A percentile compares a stretch with the other conserved stretches of the same genome.
Evolutionary conservation across 2,113 vertebrate genomes (phyloP).

Genomic region (Pluvialis apricaria): DNA sequence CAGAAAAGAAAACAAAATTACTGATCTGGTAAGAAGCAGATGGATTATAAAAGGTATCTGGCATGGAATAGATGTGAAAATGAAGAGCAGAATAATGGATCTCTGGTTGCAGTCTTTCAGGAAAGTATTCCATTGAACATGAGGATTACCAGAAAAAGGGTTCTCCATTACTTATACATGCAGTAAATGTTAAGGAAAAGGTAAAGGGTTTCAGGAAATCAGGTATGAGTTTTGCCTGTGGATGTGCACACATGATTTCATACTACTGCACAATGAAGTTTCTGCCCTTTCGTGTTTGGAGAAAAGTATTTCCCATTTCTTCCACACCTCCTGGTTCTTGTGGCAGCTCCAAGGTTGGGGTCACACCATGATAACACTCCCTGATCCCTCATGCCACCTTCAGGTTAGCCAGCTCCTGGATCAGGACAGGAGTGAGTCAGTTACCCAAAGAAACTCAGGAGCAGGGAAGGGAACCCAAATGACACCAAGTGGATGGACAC

Average conservation of each 20-base stretch:
- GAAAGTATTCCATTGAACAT: not conserved
- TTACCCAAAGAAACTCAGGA: not conserved
- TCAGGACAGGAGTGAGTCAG: not conserved
- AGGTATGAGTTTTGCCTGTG: not conserved
- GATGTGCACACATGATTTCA: not conserved
- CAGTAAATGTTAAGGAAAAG: not conserved
- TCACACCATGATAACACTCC: not conserved
- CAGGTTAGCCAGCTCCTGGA: not conserved
- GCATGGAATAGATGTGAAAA: slow-evolving; percentile 9
- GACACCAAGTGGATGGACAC: not conserved
- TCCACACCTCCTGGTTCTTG: not conserved
- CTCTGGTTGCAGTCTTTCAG: slow-evolving; percentile 9
- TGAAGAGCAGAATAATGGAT: slow-evolving; percentile 24
- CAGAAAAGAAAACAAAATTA: slow-evolving; percentile 47
- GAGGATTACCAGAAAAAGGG: not conserved
- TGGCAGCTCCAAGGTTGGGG: not conserved
- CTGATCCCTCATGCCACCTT: not conserved
- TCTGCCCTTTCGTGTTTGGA: slow-evolving; percentile 3
- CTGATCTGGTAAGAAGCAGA: slow-evolving; percentile 34
- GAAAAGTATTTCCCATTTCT: not conserved
- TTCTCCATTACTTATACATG: not conserved
- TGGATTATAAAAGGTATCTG: slow-evolving; percentile 36
- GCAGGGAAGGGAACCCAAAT: not conserved
- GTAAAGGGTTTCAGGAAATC: not conserved
- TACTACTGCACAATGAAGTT: not conserved